A percentile compares a stretch with the other conserved stretches of the same genome.
phyloP scores from a whole-genome alignment of 2,113 vertebrate genomes.

The Sceloporus tristichus region DNA sequence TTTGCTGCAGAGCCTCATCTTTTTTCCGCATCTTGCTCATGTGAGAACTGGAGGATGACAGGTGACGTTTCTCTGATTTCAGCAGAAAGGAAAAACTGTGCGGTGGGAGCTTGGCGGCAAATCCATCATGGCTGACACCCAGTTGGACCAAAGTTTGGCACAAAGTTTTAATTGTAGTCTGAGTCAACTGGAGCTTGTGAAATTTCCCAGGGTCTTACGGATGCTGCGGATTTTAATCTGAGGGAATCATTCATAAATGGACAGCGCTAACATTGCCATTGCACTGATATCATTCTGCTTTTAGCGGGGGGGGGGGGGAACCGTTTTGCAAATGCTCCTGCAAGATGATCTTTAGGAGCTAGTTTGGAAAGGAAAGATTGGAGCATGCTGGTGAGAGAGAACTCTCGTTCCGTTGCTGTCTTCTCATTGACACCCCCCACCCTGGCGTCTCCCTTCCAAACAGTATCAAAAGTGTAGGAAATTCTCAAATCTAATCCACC shows the following conservation, averaged over 20 bases:
- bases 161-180: conserved; percentile 1
- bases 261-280: conserved; percentile 25
- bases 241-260: conserved; percentile 60
- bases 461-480: not conserved
- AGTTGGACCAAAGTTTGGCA: not conserved
- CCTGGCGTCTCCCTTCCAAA: not conserved
- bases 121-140: fast-evolving
- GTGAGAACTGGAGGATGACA: not conserved
- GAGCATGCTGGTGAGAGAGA: not conserved
- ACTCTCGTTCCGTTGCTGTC: not conserved
- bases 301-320: fast-evolving
- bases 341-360: not conserved
- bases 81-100: not conserved
- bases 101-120: not conserved
- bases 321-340: not conserved
- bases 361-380: not conserved
- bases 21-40: not conserved
- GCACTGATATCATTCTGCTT: conserved; percentile 5
- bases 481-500: no score
- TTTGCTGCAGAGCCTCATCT: not conserved
- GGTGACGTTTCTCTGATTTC: conserved; percentile 1
- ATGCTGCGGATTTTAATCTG: conserved; percentile 3
- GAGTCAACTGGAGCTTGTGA: not conserved
- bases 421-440: no score
- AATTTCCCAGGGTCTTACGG: not conserved